phyloP scores from a whole-genome alignment of 1,140 invertebrate species.

The Nixonia krombeini region DNA sequence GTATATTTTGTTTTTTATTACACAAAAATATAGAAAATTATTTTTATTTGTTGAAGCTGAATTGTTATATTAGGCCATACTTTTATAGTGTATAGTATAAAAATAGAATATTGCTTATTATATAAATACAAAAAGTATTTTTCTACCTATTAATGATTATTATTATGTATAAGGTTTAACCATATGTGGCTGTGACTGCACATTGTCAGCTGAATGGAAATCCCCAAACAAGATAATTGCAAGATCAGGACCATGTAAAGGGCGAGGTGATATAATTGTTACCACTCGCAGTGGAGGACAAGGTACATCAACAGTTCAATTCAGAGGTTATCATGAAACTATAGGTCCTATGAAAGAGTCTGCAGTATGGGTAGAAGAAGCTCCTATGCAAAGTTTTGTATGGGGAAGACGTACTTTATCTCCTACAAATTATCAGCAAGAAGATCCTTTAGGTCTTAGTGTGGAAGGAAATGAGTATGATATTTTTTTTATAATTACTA shows the following conservation, averaged over 20 bases:
- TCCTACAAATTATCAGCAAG: slow-evolving; percentile 87
- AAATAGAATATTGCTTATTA: no score
- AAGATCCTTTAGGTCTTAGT: slow-evolving; percentile 94
- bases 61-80: no score
- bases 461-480: slow-evolving; percentile 91
- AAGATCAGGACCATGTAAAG: slow-evolving; percentile 93
- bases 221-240: slow-evolving; percentile 97
- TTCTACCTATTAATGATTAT: not conserved
- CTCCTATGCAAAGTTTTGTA: slow-evolving; percentile 80
- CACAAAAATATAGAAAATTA: not conserved
- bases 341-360: slow-evolving; percentile 96
- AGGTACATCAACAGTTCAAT: slow-evolving; percentile 96
- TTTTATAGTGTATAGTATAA: no score
- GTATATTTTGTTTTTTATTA: not conserved
- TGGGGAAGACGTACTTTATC: slow-evolving; percentile 87
- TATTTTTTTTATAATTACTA: not conserved
- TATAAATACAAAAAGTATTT: no score
- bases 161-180: slow-evolving; percentile 79
- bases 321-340: slow-evolving; percentile 89
- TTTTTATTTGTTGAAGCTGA: no score
- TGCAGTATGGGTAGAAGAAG: slow-evolving; percentile 99
- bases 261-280: slow-evolving; percentile 95
- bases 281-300: slow-evolving; percentile 91
- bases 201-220: slow-evolving; percentile 97
- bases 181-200: slow-evolving; percentile 96